These are phyloP conservation scores for Aspidiotus destructor DNA, from an alignment of 2,888 invertebrate genomes.

Conservation along the genomic window DNA sequence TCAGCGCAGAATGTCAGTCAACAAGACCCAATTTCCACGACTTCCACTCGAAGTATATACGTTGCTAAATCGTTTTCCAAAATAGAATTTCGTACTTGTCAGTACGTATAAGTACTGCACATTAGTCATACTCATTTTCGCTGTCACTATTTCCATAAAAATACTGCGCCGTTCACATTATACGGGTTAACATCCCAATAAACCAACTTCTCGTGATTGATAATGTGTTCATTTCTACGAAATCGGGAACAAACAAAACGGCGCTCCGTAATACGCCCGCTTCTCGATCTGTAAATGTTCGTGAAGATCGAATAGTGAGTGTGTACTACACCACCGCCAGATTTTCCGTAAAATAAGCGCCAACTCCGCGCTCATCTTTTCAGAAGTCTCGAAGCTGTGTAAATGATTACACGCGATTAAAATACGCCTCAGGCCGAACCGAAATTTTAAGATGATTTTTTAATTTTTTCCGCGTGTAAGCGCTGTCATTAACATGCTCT, in stretches of 20 bases:
- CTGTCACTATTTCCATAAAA: too few relatives aligned
- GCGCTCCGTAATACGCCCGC: too few relatives aligned
- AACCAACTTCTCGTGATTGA: too few relatives aligned
- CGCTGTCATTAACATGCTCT: not conserved
- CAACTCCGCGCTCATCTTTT: not conserved
- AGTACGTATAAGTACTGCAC: not conserved
- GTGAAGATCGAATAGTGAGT: too few relatives aligned
- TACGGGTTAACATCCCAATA: too few relatives aligned
- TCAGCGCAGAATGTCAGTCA: too few relatives aligned
- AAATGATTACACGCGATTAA: conserved; percentile 26
- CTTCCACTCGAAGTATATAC: not conserved
- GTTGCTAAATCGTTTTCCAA: not conserved
- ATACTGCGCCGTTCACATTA: too few relatives aligned
- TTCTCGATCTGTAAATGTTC: too few relatives aligned
- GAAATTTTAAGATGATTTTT: not conserved
- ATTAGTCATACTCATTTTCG: not conserved
- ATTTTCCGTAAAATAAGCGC: not conserved
- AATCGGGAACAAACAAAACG: too few relatives aligned
- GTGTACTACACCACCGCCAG: not conserved
- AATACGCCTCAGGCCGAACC: conserved; percentile 18
- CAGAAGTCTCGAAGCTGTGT: conserved; percentile 5
- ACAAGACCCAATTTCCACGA: not conserved
- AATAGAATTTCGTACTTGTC: conserved; percentile 2
- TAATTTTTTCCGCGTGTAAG: not conserved
- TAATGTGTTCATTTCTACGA: too few relatives aligned